Evolutionary conservation across 2,888 invertebrate genomes (phyloP), one percentile per base, ranked within the genome.

Genomic region (Megalurothrips usitatus): DNA sequence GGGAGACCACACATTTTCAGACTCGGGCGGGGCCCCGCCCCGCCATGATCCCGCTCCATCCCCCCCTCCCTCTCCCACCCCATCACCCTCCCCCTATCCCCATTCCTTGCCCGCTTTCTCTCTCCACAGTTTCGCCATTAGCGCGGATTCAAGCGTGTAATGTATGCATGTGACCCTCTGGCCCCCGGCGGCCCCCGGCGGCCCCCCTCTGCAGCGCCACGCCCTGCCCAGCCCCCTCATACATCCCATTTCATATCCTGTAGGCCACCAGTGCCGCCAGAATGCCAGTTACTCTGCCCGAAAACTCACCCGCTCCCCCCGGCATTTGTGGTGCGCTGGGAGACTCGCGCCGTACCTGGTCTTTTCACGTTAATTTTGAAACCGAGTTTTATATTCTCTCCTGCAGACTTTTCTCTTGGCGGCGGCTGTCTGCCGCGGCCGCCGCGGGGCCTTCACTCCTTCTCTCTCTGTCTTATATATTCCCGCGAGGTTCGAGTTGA

Each of bases 141-240:
- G 68, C 23, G 68, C 68, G 26, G 68, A 75, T 26, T 75, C 68
- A 26, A 75, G 68, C 68, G 68, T 75, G 68, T 75, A 75, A 75
- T 75, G 68, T 75, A 75, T 75, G 68, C 68, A 75, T 75, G 68
- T 75, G 68, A 75, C 68, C 68, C 68, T 75, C n/a, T n/a, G 58
- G 58, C 11, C 58, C 68, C 68, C 68, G 23, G 68, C 23, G 1
- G 9, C 23, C 11, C 68, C 4, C 68, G 0, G 23, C 68, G 9
- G 9, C 23, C 68, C 68, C 68, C 68, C 68, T 12, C 14, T 17
- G 52, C 10, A 9, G 14, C 10, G 23, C 68, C 23, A 19, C 63
- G 19, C 23, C 0, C 23, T 9, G 52, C 52, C 52, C 26, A 3
- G 23, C 26, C 68, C 68, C 68, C 68, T 58, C 52, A 12, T 52